Evolutionary conservation across 2,113 vertebrate species (phyloP).

Genomic region (Origma solitaria): DNA sequence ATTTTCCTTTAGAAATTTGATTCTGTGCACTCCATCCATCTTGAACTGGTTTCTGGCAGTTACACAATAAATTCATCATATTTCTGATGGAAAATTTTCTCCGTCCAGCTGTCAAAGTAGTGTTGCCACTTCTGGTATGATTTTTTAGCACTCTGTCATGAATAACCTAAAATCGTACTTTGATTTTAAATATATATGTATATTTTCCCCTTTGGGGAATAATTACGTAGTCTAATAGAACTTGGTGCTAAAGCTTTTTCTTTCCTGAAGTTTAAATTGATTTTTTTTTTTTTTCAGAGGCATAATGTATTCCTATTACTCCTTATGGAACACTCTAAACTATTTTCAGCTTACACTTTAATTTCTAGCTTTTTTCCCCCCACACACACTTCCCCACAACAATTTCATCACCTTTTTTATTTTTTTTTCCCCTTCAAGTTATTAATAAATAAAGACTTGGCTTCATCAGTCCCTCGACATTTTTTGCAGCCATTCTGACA

Average conservation of each 20-base stretch:
- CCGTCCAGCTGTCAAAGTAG: neutral
- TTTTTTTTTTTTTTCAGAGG: neutral
- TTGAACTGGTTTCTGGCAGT: neutral
- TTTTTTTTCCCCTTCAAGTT: neutral
- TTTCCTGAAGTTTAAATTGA: slow-evolving; percentile 22
- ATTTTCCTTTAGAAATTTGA: neutral
- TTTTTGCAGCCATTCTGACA: slow-evolving; percentile 19
- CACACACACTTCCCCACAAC: neutral
- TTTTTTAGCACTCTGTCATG: slow-evolving; percentile 19
- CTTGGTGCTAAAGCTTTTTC: slow-evolving; percentile 10
- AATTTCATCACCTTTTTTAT: neutral
- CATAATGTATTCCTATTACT: slow-evolving; percentile 9
- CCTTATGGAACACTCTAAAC: neutral
- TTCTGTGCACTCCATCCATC: neutral
- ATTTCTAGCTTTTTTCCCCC: neutral
- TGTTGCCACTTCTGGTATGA: neutral
- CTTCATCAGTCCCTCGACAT: neutral
- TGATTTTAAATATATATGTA: slow-evolving; percentile 17
- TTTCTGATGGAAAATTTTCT: neutral
- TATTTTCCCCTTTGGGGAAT: neutral
- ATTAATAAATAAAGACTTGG: slow-evolving; percentile 14
- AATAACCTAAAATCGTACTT: neutral
- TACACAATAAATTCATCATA: neutral
- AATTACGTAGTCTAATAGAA: slow-evolving; percentile 37
- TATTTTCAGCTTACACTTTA: slow-evolving; percentile 1